phyloP scores from a whole-genome alignment of 2,113 vertebrate species.

The human (Homo sapiens) region GRCh38 chr16:80065501-80066000 shows the following conservation, averaged over 20 bases:
- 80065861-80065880: background rate
- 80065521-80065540: background rate
- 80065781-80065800: background rate
- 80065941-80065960: background rate
- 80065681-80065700: background rate
- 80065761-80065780: slow-evolving; percentile 55
- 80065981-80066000: background rate
- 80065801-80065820: background rate
- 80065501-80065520: background rate
- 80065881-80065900: background rate
- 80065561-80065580: slow-evolving; percentile 33
- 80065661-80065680: slow-evolving; percentile 37
- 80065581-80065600: background rate
- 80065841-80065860: background rate
- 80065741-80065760: slow-evolving; percentile 29
- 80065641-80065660: slow-evolving; percentile 4
- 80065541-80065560: slow-evolving; percentile 8
- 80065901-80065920: background rate
- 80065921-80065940: background rate
- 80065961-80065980: background rate
- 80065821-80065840: background rate
- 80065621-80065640: background rate
- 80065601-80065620: background rate
- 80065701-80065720: slow-evolving; percentile 41
- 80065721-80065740: slow-evolving; percentile 49